phyloP scores from a whole-genome alignment of 2,113 vertebrate genomes.

The Eulemur rufifrons region DNA sequence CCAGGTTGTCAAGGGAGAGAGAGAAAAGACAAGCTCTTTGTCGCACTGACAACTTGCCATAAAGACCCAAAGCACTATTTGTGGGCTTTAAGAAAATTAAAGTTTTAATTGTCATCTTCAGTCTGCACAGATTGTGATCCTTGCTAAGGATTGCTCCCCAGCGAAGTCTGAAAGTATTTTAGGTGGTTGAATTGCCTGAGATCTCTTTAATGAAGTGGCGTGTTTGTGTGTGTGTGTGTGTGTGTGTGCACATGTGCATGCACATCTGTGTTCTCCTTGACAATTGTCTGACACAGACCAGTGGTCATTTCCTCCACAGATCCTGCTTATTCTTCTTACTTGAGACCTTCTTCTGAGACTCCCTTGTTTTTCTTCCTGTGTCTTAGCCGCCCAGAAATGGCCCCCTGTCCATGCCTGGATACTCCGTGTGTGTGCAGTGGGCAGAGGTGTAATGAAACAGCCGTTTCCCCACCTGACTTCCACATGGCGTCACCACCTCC shows the following conservation, averaged over 20 bases:
- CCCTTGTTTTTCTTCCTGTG: not conserved
- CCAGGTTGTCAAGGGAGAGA: slow-evolving; percentile 53
- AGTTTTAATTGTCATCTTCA: slow-evolving; percentile 64
- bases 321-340: not conserved
- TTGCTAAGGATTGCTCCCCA: slow-evolving; percentile 36
- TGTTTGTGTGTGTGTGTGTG: accelerated
- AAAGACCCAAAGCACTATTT: slow-evolving; percentile 52
- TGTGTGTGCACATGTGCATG: not conserved
- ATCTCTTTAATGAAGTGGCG: not conserved
- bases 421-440: not conserved
- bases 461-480: not conserved
- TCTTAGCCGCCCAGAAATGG: not conserved
- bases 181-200: not conserved
- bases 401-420: too few species aligned
- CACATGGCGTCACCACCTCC: not conserved
- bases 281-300: not conserved
- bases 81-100: slow-evolving; percentile 24
- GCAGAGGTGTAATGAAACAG: not conserved
- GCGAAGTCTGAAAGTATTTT: slow-evolving; percentile 23
- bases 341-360: not conserved
- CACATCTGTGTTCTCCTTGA: not conserved
- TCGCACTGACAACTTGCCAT: slow-evolving; percentile 23
- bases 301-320: not conserved
- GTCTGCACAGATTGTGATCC: slow-evolving; percentile 42
- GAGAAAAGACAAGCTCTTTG: slow-evolving; percentile 42